Base-by-base conservation (phyloP, 2,888 invertebrate species). In the Luperina nickerlii region DNA sequence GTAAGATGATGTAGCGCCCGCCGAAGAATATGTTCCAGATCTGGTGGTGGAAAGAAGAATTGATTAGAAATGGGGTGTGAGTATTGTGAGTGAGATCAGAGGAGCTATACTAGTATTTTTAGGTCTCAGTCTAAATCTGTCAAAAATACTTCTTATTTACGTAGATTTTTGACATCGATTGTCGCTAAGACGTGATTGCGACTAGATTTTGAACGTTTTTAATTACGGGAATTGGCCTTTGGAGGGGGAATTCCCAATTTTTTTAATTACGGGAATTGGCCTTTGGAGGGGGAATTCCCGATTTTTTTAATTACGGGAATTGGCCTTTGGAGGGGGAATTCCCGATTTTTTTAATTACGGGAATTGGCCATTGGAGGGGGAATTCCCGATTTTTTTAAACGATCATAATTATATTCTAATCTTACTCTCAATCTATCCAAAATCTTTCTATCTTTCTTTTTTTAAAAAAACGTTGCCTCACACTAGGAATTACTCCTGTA, bases 21-120 rank as follows among this genome's bases (percentile, higher is more conserved):
- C 99, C 99, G 96, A 99, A 99, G 97, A 99, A 99, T 89, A 99
- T 99, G 94, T 98, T 99, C 98, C 99, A 99, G 88, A 99, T 99
- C 98, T 99, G 92, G 98, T 57, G 24, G 57, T 9, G 62, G 38
- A 7, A n/a, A 45, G 1, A 54, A 1, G 11, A 42, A 7, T 32
- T 38, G 0, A 13, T 65, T 38, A 38, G 24, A 13, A 2, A 65
- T 11, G 38, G 11, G 20, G 2, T 24, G 38, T 65, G 20, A 38
- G 5, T 38, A 11, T 2, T 24, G 38, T 65, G 11, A 38, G 5
- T 38, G 24, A 11, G 2, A 24, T 65, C 9, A 18, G 3, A 63
- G 27, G 9, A 38, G 11, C 38, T 11, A 57, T 57, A n/a, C 24
- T 4, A 3, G 24, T 5, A 57, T 57, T n/a, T n/a, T 57, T n/a